Conservation (phyloP, 1,140 invertebrate genomes). For the Leptinotarsa texana region DNA sequence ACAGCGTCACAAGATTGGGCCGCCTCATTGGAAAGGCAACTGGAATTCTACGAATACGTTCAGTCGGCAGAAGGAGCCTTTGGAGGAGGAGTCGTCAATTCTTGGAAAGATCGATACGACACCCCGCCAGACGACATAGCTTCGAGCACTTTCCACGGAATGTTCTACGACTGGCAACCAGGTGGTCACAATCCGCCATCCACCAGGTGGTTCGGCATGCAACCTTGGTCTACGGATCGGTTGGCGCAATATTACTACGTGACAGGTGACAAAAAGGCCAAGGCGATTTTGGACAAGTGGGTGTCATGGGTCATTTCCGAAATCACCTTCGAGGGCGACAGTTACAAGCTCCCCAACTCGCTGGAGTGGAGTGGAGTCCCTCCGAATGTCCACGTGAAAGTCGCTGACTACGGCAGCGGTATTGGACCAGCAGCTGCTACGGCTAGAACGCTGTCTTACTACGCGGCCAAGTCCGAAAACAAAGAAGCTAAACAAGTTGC, state of each 20-base stretch:
- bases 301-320: conserved; percentile 29
- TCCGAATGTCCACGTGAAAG: conserved; percentile 33
- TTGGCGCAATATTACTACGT: conserved; percentile 39
- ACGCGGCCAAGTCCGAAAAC: conserved; percentile 32
- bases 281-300: conserved; percentile 36
- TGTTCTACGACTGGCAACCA: conserved; percentile 40
- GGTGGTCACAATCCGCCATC: conserved; percentile 35
- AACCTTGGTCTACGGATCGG: conserved; percentile 38
- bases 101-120: conserved; percentile 37
- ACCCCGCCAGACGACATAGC: conserved; percentile 29
- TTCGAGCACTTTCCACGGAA: conserved; percentile 32
- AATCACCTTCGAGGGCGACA: conserved; percentile 27
- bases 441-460: conserved; percentile 34
- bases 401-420: conserved; percentile 31
- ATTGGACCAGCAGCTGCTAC: conserved; percentile 35
- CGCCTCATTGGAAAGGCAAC: conserved; percentile 35
- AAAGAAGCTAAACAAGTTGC: conserved; percentile 23
- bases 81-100: conserved; percentile 37
- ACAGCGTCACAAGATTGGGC: conserved; percentile 34
- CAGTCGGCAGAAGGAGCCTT: conserved; percentile 38
- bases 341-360: conserved; percentile 33
- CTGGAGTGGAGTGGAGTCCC: conserved; percentile 32
- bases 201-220: conserved; percentile 40
- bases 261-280: conserved; percentile 31
- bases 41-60: conserved; percentile 36